Percentiles rank a stretch among this genome's conserved stretches.
Evolutionary conservation across 2,888 invertebrate genomes (phyloP).

Genomic region (Epinotia bilunana): DNA sequence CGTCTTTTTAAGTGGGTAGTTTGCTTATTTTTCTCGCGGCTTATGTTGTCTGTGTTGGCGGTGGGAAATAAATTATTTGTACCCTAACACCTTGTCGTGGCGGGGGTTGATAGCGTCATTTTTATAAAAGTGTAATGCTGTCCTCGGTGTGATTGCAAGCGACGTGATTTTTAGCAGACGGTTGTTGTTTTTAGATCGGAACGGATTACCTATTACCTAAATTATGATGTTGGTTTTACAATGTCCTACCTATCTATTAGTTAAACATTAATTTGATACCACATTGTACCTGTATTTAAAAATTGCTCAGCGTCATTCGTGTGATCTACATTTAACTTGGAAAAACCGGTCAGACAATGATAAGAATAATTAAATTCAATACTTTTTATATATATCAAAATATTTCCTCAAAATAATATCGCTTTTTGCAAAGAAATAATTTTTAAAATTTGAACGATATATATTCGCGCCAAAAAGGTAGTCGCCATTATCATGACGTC

Average conservation of each 20-base stretch:
- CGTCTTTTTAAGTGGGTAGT: constrained; percentile 78
- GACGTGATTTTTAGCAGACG: constrained; percentile 36
- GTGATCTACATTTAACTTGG: too few relatives aligned
- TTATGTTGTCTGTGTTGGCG: constrained; percentile 78
- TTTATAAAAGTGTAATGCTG: constrained; percentile 82
- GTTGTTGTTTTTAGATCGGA: neutral
- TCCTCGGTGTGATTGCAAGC: constrained; percentile 76
- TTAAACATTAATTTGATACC: too few relatives aligned
- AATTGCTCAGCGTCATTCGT: too few relatives aligned
- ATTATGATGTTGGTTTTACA: neutral
- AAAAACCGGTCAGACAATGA: too few relatives aligned
- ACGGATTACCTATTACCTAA: neutral
- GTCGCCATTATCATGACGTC: too few relatives aligned
- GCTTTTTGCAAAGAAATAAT: too few relatives aligned
- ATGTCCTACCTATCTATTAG: neutral
- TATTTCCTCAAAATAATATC: too few relatives aligned
- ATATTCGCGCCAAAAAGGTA: too few relatives aligned
- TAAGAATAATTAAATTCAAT: too few relatives aligned
- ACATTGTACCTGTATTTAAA: too few relatives aligned
- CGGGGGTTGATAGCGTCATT: constrained; percentile 77
- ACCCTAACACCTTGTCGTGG: constrained; percentile 77
- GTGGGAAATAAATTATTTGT: constrained; percentile 81
- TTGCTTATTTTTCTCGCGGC: constrained; percentile 81
- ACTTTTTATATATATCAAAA: too few relatives aligned
- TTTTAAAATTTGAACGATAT: too few relatives aligned